Evolutionary conservation across 2,113 vertebrate species (phyloP).

Genomic region (Vicugna pacos): DNA sequence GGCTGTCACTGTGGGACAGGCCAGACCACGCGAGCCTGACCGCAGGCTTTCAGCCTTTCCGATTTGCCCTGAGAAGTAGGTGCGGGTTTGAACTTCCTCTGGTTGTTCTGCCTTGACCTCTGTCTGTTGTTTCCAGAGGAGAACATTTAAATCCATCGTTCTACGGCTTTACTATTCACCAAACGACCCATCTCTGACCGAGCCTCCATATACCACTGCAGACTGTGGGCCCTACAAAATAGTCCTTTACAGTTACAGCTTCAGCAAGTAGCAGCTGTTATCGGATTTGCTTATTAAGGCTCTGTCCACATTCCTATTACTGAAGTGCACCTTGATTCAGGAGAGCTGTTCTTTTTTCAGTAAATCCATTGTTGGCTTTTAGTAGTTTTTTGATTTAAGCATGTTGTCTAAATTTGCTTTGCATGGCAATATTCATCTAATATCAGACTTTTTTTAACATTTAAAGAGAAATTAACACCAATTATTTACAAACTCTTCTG

Average conservation of each 20-base stretch:
- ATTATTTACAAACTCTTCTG: not conserved
- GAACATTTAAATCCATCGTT: not conserved
- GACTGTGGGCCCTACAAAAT: too few relatives aligned
- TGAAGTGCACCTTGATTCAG: not conserved
- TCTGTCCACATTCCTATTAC: not conserved
- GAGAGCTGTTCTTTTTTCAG: not conserved
- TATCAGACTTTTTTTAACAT: not conserved
- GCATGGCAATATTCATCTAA: too few relatives aligned
- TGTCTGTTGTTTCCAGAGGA: not conserved
- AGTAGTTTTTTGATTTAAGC: not conserved
- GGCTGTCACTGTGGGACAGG: not conserved
- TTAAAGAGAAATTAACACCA: not conserved
- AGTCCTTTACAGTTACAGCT: not conserved
- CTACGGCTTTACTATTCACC: not conserved
- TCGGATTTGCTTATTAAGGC: not conserved
- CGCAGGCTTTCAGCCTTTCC: fast-evolving
- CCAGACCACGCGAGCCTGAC: fast-evolving
- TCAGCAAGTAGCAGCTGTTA: not conserved
- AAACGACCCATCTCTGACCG: fast-evolving
- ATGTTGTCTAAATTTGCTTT: not conserved
- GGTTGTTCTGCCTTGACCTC: fast-evolving
- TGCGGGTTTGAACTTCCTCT: fast-evolving
- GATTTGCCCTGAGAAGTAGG: not conserved
- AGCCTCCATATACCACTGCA: fast-evolving
- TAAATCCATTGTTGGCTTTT: not conserved